Evolutionary conservation across 2,113 vertebrate species (phyloP), one percentile per base, ranked within the genome.

Genomic region (Prionailurus viverrinus): DNA sequence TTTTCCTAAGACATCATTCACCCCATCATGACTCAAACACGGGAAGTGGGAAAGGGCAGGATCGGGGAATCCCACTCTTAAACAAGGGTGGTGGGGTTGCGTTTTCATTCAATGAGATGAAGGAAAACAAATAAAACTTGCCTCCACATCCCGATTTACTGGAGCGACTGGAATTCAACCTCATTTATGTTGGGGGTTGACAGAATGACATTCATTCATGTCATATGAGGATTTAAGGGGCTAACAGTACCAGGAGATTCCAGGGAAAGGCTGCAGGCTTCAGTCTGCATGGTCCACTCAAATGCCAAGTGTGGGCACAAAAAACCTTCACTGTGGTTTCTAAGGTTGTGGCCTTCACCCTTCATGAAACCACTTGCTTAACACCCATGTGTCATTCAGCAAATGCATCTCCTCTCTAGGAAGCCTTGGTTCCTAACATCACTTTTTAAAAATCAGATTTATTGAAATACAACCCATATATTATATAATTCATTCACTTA

Each of bases 101-200:
- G 4, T 94, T 69, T 69, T 61, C n/a, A 74, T 66, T 90, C 21
- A 15, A 19, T 29, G 18, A 29, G 15, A 48, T 84, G 19, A 90
- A 95, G 84, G 58, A 76, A 76, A 55, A 53, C 33, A 39, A 68
- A 53, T 53, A 36, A 82, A 95, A 90, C 21, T 1, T 53, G 58
- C 73, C 29, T 83, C 45, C n/a, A 83, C 51, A 27, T 53, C 5
- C 36, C 7, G 66, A 11, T 45, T 65, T 76, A 51, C n/a, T n/a
- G 29, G 15, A 55, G 58, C 36, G 25, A 80, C 51, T 61, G n/a
- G 51, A 88, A 71, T 51, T 51, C 31, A 81, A 19, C 15, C 27
- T 55, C 9, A 71, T 81, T 61, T n/a, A 31, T 6, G 7, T 73
- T 51, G 23, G 9, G 10, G n/a, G 58, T 55, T 58, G 9, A 71